Evolutionary conservation across 2,888 invertebrate species (phyloP), one percentile per base, ranked within the genome.

Genomic region (Idaea dimidiata): DNA sequence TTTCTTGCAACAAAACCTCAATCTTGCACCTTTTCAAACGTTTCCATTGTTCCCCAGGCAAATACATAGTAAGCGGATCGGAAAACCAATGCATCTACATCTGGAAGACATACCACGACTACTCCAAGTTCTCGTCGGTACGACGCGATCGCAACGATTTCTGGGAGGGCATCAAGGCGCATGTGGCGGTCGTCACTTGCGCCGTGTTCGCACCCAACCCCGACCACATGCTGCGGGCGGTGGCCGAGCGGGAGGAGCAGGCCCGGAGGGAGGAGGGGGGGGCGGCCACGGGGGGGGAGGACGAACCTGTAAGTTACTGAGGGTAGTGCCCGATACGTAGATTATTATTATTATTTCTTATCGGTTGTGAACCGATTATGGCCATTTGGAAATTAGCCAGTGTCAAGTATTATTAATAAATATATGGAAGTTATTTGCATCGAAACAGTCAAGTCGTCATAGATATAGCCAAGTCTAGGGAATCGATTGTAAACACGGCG

Each of bases 141-240:
- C 93, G 99, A 59, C 93, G 99, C 58, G 99, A 99, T 84, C 93
- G 99, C 57, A 99, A 99, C 82, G 97, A 98, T 83, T 99, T 97
- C 88, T 99, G 99, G 98, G 99, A 99, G 82, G 98, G 98, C 0
- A 89, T 91, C 6, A 90, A 90, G 74, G 99, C 98, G 6, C 99
- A 99, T 83, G 97, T 97, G 86, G 98, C 98, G 0, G 96, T 98
- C 17, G 99, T 99, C 6, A 99, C 99, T 0, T 98, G 98, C 80
- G 99, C 99, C 1, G 97, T 99, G 69, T 99, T 99, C 89, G 98
- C 99, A 58, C 99, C 99, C 0, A 97, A 98, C 90, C 99, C 99
- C 0, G 97, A 98, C 74, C 95, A 96, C 66, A 96, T 99, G 79
- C 96, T 98, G 59, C 93, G 95, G 71, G 95, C 95, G 86, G 94